Evolutionary conservation across 1,140 invertebrate species (phyloP).

Genomic region (Drosophila ironensis): DNA sequence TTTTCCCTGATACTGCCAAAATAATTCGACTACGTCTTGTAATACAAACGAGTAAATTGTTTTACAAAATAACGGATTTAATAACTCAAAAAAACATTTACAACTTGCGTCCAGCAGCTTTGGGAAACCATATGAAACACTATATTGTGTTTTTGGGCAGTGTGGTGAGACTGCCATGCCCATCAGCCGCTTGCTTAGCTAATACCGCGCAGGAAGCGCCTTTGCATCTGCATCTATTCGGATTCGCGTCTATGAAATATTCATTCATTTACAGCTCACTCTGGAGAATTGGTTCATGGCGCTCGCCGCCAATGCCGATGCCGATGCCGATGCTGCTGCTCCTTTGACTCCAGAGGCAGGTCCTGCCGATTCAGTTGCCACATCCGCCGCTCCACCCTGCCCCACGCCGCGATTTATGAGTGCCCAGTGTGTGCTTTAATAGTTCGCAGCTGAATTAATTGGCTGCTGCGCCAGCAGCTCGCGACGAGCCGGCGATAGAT

Average conservation of each 20-base stretch:
- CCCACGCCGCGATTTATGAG: constrained; percentile 70
- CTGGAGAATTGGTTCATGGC: constrained; percentile 69
- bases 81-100: too few relatives aligned
- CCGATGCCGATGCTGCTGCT: constrained; percentile 28
- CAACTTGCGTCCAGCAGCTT: too few relatives aligned
- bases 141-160: neutral
- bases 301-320: constrained; percentile 32
- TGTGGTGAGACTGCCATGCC: constrained; percentile 11
- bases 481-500: constrained; percentile 25
- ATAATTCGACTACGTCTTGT: too few relatives aligned
- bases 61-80: too few relatives aligned
- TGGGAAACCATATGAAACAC: neutral
- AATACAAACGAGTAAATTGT: too few relatives aligned
- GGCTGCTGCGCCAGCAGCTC: constrained; percentile 42
- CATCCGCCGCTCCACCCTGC: neutral
- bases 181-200: constrained; percentile 44
- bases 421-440: constrained; percentile 78
- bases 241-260: constrained; percentile 71
- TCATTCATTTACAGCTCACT: constrained; percentile 75
- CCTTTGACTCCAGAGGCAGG: constrained; percentile 15
- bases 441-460: constrained; percentile 78
- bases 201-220: constrained; percentile 19
- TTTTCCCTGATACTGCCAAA: neutral
- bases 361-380: neutral
- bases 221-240: constrained; percentile 64